phyloP scores from a whole-genome alignment of 1,140 invertebrate genomes.

The Lasaia peninsularis region DNA sequence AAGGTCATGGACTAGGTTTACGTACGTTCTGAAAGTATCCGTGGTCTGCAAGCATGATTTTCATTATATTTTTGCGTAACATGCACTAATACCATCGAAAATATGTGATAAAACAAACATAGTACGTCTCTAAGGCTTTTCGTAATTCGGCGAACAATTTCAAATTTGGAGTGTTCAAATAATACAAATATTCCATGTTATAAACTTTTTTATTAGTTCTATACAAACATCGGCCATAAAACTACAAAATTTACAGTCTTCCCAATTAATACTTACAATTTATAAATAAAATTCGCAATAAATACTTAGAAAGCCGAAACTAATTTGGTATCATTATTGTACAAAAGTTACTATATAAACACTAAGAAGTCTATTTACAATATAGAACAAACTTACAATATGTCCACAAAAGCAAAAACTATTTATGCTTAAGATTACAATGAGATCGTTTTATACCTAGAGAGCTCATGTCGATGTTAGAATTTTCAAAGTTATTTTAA shows the following conservation, averaged over 20 bases:
- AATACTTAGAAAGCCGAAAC: slow-evolving; percentile 64
- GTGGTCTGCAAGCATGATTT: no score
- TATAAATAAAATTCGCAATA: slow-evolving; percentile 62
- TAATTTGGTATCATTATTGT: slow-evolving; percentile 76
- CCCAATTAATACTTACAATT: slow-evolving; percentile 71
- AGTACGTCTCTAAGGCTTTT: neutral
- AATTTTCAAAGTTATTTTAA: neutral
- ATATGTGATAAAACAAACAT: no score
- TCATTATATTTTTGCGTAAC: no score
- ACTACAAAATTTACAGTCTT: slow-evolving; percentile 76
- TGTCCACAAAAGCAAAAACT: slow-evolving; percentile 51
- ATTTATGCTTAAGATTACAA: slow-evolving; percentile 52
- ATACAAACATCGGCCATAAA: slow-evolving; percentile 72
- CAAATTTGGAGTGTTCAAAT: slow-evolving; percentile 29
- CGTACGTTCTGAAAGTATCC: no score
- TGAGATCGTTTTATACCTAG: slow-evolving; percentile 44
- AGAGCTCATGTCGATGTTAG: neutral
- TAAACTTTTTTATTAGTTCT: slow-evolving; percentile 73
- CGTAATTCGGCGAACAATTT: neutral
- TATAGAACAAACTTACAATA: slow-evolving; percentile 44
- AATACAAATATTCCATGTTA: slow-evolving; percentile 49
- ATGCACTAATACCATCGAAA: no score
- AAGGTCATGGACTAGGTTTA: no score
- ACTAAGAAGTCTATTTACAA: slow-evolving; percentile 60
- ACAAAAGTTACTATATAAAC: slow-evolving; percentile 69